Evolutionary conservation across 2,888 invertebrate genomes (phyloP).

Genomic region (Mesorhabditis spiculigera): DNA sequence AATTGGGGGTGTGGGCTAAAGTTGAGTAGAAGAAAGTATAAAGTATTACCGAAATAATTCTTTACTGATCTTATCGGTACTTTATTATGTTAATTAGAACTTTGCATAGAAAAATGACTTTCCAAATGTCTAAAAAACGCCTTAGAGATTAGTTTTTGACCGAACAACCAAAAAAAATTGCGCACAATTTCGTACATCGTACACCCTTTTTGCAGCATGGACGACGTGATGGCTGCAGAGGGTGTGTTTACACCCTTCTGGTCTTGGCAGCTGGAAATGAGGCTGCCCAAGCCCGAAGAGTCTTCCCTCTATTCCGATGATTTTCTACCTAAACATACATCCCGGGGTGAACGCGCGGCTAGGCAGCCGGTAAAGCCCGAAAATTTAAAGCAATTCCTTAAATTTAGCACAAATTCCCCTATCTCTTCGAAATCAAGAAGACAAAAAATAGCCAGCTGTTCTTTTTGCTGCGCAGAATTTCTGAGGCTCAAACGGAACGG

Average conservation of each 20-base stretch:
- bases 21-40: too few relatives aligned
- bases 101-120: too few relatives aligned
- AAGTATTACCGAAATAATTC: too few relatives aligned
- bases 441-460: slow-evolving; percentile 3
- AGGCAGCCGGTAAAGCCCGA: background rate
- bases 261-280: background rate
- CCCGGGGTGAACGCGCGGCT: background rate
- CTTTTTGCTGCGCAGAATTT: background rate
- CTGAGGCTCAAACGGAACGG: background rate
- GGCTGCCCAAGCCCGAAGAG: background rate
- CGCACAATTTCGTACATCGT: too few relatives aligned
- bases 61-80: too few relatives aligned
- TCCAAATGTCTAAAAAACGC: background rate
- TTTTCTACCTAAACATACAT: background rate
- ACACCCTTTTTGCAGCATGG: background rate
- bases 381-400: too few relatives aligned
- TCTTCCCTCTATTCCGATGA: background rate
- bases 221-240: background rate
- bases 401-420: background rate
- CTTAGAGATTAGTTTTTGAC: background rate
- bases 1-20: too few relatives aligned
- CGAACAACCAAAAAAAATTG: too few relatives aligned
- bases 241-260: background rate
- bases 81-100: too few relatives aligned
- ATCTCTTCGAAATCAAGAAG: background rate